Base-by-base conservation (phyloP, 2,113 vertebrate species). In the Onychostoma macrolepis region DNA sequence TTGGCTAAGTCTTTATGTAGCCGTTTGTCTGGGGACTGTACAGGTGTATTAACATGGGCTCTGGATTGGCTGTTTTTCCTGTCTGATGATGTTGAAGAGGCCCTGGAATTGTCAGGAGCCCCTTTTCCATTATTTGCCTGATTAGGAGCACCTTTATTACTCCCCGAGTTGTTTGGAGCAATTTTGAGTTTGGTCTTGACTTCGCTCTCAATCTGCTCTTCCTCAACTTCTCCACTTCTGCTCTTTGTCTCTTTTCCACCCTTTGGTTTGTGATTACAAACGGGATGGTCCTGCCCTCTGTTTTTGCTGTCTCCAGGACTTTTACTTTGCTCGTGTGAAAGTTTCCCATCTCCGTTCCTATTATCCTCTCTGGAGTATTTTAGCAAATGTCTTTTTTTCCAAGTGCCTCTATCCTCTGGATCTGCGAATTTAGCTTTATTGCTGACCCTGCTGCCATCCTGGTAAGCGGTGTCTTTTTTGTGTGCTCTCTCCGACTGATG, bases 141-240 rank as follows among this genome's bases (percentile, higher is more conserved):
- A 11, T 93, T 94, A 92, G 96, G 96, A 1, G 95, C 95, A 88
- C 94, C 95, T 91, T 94, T 95, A 89, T 97, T 96, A 0, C 92
- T 87, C 0, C 93, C 92, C 30, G 94, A 96, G 74, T 94, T 94
- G 85, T 96, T 94, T 86, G 96, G 95, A 88, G 92, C 95, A 93
- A 96, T 95, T 71, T 95, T 97, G 91, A 96, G 90, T 89, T 96
- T 97, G 93, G 95, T 97, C 93, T 97, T 98, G 74, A 97, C 95
- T 90, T 96, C 96, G 6, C 96, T 95, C 81, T 95, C 96, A 1
- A 96, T 95, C 89, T 96, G 96, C 88, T 97, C 96, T 87, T 97
- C 96, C 83, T 96, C 96, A 78, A 93, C 92, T 21, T 94, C 96
- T 90, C 95, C 96, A 50, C 90, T n/a, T n/a, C n/a, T 53, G 56